Evolutionary conservation across 2,797 vertebrate genomes (phyloP).

Genomic region (Chloroceryle inda): DNA sequence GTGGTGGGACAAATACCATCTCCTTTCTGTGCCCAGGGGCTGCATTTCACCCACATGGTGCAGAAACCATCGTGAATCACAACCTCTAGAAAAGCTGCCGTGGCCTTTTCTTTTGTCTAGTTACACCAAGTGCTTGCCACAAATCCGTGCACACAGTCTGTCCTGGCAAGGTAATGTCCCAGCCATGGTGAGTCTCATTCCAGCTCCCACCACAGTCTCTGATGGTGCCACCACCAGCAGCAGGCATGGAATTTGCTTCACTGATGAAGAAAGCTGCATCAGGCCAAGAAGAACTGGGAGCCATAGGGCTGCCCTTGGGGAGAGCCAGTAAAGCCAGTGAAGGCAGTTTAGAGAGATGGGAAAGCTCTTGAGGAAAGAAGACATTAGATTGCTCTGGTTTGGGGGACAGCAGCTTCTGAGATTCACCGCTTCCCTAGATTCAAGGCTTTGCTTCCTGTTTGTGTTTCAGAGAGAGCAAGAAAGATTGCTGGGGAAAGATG

Average conservation of each 20-base stretch:
- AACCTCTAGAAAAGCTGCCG: not conserved
- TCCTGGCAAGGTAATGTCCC: not conserved
- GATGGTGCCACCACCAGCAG: not conserved
- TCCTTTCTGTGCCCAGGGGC: not conserved
- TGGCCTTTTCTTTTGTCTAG: not conserved
- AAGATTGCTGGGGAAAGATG: not conserved
- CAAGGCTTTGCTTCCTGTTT: not conserved
- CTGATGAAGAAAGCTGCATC: not conserved
- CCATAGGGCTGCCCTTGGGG: not conserved
- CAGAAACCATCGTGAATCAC: rapidly evolving
- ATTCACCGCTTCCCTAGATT: not conserved
- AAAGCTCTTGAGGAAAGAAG: not conserved
- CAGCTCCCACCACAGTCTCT: not conserved
- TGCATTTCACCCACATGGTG: rapidly evolving
- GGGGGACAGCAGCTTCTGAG: not conserved
- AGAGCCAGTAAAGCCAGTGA: not conserved
- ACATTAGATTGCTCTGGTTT: not conserved
- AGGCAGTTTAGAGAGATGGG: not conserved
- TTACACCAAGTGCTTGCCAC: not conserved
- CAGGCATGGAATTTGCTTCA: not conserved
- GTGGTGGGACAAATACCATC: not conserved
- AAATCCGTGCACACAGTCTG: not conserved
- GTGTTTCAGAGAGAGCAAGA: not conserved
- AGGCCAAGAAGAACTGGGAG: not conserved
- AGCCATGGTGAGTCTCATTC: not conserved